Evolutionary conservation across 2,888 invertebrate genomes (phyloP), one percentile per base, ranked within the genome.

Genomic region (Andricus quercusramuli): DNA sequence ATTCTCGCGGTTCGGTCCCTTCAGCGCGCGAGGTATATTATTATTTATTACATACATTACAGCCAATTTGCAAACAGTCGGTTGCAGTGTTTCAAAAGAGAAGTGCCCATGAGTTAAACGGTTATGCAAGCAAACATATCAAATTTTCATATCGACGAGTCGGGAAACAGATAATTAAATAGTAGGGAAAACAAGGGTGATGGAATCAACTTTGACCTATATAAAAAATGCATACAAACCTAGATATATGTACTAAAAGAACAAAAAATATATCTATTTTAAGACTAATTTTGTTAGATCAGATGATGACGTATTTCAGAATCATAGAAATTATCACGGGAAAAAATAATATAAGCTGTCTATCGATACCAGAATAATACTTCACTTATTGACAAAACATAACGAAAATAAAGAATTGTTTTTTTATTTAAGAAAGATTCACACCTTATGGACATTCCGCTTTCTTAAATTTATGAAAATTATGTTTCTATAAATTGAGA

Each of bases 31-130:
- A 56, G 74, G 74, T 56, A 74, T 74, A 74, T 74, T 74, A 74
- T 74, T 74, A 74, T 74, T 74, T 74, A 74, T 74, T 74, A 74
- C 74, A 74, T 74, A 51, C 74, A 74, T 74, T 74, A 74, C 74
- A 74, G 74, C 74, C 74, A 74, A 74, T 74, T 74, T 74, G 74
- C 74, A 74, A 74, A 74, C 74, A 74, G 51, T 74, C 74, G 74
- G 74, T 74, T 74, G 74, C 74, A 74, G 51, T 74, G 74, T 74
- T 74, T 74, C 74, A 74, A 74, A 74, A 74, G 74, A 74, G 56
- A 74, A 56, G 74, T 74, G 56, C 74, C 56, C 56, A 32, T 74
- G 56, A 74, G 74, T 74, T 74, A 74, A 74, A 74, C 51, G 74
- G 74, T 74, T 74, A 74, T 74, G 74, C 74, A 74, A 74, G 74